Conservation (phyloP, 1,140 invertebrate species). For the Stegodyphus dumicola region DNA sequence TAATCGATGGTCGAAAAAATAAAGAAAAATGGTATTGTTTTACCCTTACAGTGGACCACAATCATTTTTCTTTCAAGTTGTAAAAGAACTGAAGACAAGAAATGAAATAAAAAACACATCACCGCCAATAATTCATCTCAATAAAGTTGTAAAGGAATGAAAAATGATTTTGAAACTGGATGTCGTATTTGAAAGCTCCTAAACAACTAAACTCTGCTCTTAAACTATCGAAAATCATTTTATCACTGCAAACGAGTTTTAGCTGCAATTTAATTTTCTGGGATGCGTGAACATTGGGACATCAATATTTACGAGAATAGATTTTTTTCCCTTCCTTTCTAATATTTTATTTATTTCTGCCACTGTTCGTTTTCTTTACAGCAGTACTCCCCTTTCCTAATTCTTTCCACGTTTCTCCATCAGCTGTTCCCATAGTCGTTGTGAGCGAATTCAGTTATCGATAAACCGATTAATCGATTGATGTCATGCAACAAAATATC, state of each 20-base stretch:
- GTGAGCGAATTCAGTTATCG: slow-evolving; percentile 29
- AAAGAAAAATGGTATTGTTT: too few relatives aligned
- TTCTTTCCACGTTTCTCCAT: slow-evolving; percentile 6
- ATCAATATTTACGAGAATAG: slow-evolving; percentile 32
- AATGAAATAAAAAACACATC: neutral
- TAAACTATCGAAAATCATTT: slow-evolving; percentile 59
- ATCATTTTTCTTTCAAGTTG: too few relatives aligned
- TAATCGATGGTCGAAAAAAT: too few relatives aligned
- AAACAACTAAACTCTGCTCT: slow-evolving; percentile 42
- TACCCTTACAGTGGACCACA: too few relatives aligned
- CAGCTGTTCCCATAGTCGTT: slow-evolving; percentile 19
- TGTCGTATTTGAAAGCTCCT: slow-evolving; percentile 13
- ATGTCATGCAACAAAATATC: neutral
- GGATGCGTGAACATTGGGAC: slow-evolving; percentile 16
- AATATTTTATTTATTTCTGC: too few relatives aligned
- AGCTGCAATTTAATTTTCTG: slow-evolving; percentile 48
- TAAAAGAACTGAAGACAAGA: too few relatives aligned
- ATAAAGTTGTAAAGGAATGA: slow-evolving; percentile 39
- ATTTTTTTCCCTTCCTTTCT: neutral
- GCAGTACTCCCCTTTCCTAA: slow-evolving; percentile 4
- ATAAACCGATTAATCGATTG: slow-evolving; percentile 44
- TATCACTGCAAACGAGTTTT: slow-evolving; percentile 50
- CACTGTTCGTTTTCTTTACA: too few relatives aligned
- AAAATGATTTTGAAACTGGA: slow-evolving; percentile 25
- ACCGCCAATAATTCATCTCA: slow-evolving; percentile 52